Base-by-base conservation (phyloP, 2,113 vertebrate species). In the Sardina pilchardus region DNA sequence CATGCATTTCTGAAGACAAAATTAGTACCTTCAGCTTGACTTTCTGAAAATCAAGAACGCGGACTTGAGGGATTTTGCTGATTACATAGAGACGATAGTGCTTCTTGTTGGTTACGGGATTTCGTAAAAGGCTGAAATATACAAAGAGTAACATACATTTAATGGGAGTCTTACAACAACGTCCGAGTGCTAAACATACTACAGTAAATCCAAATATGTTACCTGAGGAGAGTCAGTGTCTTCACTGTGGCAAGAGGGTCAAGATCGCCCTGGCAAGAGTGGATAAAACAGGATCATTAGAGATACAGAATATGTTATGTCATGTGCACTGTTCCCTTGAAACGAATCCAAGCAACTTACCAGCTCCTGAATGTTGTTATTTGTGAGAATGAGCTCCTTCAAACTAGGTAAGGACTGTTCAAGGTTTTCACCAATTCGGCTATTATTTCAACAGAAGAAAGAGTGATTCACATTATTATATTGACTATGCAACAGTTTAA, bases 81-180 rank as follows among this genome's bases (percentile, higher is more conserved):
- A 99, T 97, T 63, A 99, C 95, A 85, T 99, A 99, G 1, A 99
- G 95, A 88, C 98, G 96, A 93, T 99, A 99, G 94, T 99, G 98
- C 90, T 99, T 99, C 96, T 99, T 99, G 93, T 97, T 99, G 82
- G 97, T 99, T 56, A 99, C 98, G 44, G 98, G 98, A 84, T 99
- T 99, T 91, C 98, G 96, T 87, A 99, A 94, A 90, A 99, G 92
- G 47, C 98, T 99, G 92, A 1, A 89, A 83, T 80, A 17, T 67
- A 71, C 12, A 75, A 30, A 83, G 21, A 50, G 47, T 7, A 63
- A 88, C 26, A 1, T 0, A 8, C 0, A 47, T 56, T 4, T 43
- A 59, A 67, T 82, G 0, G 30, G 81, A 7, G 53, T 1, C 2
- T 39, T 34, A 45, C 21, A 81, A 67, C 19, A 24, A 44, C 24